Percentiles rank a stretch among this genome's conserved stretches.
Conservation (phyloP, 2,888 invertebrate genomes). For the Lepidonotus clava region DNA sequence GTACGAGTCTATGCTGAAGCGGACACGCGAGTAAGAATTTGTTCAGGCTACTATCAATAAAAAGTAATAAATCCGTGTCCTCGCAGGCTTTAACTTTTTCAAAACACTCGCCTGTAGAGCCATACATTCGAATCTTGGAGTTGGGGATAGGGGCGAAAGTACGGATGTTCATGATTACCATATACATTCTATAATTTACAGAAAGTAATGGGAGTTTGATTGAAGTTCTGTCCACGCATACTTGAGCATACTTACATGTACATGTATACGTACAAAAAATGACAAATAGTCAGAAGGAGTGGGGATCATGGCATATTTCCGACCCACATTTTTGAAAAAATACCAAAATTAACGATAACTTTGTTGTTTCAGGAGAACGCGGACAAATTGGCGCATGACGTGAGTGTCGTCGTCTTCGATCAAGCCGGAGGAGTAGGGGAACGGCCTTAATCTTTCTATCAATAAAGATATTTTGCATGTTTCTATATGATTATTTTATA, state of each 20-base stretch:
- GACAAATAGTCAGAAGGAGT: too few species aligned
- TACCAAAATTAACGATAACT: not conserved
- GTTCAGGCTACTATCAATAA: not conserved
- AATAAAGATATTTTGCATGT: too few species aligned
- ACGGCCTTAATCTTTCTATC: constrained; percentile 65
- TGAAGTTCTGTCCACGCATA: not conserved
- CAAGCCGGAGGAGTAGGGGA: constrained; percentile 89
- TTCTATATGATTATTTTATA: too few species aligned
- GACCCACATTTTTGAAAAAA: not conserved
- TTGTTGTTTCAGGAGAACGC: constrained; percentile 82
- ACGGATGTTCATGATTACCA: not conserved
- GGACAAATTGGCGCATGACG: constrained; percentile 87
- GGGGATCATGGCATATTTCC: too few species aligned
- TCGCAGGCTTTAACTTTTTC: not conserved
- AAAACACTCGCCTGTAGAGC: not conserved
- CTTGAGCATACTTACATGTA: not conserved
- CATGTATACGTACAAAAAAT: not conserved
- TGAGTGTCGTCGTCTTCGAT: constrained; percentile 88
- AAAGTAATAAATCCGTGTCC: not conserved
- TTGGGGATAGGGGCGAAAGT: not conserved
- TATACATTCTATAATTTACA: not conserved
- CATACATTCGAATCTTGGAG: not conserved
- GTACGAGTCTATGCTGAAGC: constrained; percentile 98
- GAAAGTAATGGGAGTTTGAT: not conserved
- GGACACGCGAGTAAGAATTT: constrained; percentile 82